Evolutionary conservation across 2,113 vertebrate species (phyloP).

Genomic region (Pyrgilauda ruficollis): DNA sequence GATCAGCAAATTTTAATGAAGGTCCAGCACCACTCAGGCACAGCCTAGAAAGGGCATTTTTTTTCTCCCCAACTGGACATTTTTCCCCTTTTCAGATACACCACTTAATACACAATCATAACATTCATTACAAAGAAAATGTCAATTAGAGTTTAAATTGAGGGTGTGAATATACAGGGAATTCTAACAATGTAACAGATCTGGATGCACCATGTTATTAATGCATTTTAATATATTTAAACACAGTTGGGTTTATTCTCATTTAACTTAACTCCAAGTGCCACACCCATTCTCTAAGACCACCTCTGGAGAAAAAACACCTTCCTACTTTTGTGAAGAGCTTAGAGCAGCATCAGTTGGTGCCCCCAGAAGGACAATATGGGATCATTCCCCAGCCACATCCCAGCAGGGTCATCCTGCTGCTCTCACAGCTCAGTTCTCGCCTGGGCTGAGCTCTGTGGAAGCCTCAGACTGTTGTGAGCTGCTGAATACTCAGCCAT

Average conservation of each 20-base stretch:
- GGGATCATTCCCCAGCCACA: not conserved
- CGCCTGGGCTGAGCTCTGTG: not conserved
- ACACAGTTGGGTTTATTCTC: not conserved
- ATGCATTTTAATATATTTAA: not conserved
- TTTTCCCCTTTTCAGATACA: not conserved
- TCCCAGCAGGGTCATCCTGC: not conserved
- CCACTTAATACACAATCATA: not conserved
- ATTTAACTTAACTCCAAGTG: not conserved
- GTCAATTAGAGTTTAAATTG: not conserved
- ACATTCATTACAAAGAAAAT: not conserved
- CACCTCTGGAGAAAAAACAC: not conserved
- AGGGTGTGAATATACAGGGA: not conserved
- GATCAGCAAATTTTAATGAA: not conserved
- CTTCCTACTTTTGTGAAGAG: not conserved
- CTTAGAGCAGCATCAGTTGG: not conserved
- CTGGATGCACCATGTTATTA: not conserved
- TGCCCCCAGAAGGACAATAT: not conserved
- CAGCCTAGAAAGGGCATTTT: not conserved
- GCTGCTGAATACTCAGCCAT: not conserved
- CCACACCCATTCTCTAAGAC: not conserved
- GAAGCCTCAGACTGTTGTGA: not conserved
- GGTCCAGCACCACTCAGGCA: not conserved
- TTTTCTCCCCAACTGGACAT: accelerated
- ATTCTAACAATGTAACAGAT: not conserved
- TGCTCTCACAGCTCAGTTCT: not conserved